Conservation (phyloP, 1,140 invertebrate species). For the Oncopodura yosiiana region DNA sequence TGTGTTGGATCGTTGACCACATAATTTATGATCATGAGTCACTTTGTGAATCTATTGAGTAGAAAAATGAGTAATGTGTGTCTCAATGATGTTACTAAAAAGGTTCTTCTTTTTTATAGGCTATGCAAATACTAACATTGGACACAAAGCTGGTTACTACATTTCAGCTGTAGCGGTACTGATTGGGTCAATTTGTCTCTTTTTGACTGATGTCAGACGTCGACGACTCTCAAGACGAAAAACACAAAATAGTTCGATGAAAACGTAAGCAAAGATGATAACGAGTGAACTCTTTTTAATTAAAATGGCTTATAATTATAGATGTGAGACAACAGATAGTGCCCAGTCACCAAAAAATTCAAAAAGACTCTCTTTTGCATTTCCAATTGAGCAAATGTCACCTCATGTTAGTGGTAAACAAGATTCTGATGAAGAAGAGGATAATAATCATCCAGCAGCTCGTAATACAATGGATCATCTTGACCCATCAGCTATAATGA, state of each 20-base stretch:
- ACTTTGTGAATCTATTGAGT: not conserved
- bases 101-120: slow-evolving; percentile 3
- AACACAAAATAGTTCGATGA: slow-evolving; percentile 21
- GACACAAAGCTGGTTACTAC: slow-evolving; percentile 65
- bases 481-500: slow-evolving; percentile 1
- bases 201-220: slow-evolving; percentile 65
- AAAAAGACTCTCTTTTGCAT: slow-evolving; percentile 12
- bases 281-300: not conserved
- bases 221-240: slow-evolving; percentile 45
- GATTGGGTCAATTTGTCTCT: slow-evolving; percentile 60
- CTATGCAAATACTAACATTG: slow-evolving; percentile 35
- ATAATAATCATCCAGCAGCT: too few species aligned
- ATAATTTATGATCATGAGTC: too few species aligned
- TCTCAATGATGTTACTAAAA: not conserved
- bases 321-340: slow-evolving; percentile 14
- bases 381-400: slow-evolving; percentile 7
- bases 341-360: not conserved
- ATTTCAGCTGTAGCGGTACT: slow-evolving; percentile 66
- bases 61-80: not conserved
- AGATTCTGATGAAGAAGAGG: slow-evolving; percentile 8
- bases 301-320: not conserved
- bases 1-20: too few species aligned
- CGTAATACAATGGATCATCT: too few species aligned
- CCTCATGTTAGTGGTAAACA: slow-evolving; percentile 7
- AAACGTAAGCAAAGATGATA: slow-evolving; percentile 19